Base-by-base conservation (phyloP, 2,888 invertebrate species). In the Drosophila ustulata region DNA sequence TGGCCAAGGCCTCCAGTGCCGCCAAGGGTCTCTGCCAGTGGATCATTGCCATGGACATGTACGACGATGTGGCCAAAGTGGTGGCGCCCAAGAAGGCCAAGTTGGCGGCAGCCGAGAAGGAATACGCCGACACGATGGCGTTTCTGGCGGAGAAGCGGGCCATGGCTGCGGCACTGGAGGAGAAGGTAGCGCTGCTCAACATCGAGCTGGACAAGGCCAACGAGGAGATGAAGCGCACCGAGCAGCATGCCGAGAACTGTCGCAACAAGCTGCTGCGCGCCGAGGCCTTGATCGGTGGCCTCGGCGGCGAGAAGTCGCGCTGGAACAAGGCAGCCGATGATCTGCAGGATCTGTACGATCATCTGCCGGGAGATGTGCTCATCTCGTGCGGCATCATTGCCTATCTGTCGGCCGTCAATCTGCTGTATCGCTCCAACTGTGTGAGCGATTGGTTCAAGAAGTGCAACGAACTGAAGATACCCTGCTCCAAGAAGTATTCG, bases 1-100 rank as follows among this genome's bases (percentile, higher is more conserved):
- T 97, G 71, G 92, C 94, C 0, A 92, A 92, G 51, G 98, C 98
- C 0, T 98, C 98, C 0, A 95, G 97, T 74, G 99, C 99, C 3
- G 98, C 98, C 25, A 98, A 98, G 93, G 98, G 98, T 0, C 93
- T 97, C 1, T 97, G 97, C 86, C 95, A 96, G 93, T 97, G 97
- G 97, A 95, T 98, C 32, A 96, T 97, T 82, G 98, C 98, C 0
- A 97, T 98, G 95, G 98, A 96, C 92, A 95, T 97, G 90, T 98
- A 97, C 92, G 98, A 98, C 91, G 96, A 96, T 90, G 97, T 98
- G 0, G 97, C 97, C 86, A 94, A 94, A 78, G 94, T 93, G 5
- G 97, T 97, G 0, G 96, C 96, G 0, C 98, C 98, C 0, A 99
- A 99, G 93, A 97, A 97, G 92, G 95, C 95, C 2, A 96, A 97